Evolutionary conservation across 2,113 vertebrate species (phyloP).

Genomic region (Cercocebus atys): DNA sequence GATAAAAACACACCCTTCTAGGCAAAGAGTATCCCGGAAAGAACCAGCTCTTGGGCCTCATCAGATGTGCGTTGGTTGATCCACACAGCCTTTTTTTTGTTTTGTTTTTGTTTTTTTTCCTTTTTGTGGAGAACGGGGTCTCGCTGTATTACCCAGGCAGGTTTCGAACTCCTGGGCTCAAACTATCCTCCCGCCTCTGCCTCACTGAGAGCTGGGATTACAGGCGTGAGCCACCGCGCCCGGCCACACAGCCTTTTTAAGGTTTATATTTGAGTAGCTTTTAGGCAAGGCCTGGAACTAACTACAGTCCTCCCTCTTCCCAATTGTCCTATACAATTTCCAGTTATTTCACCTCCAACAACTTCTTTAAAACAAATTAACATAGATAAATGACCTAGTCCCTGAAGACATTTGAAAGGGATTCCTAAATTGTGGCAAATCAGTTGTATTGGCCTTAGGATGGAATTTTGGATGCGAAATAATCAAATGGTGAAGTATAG

Average conservation of each 20-base stretch:
- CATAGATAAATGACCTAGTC: neutral
- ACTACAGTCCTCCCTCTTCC: neutral
- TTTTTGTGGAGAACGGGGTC: too few species aligned
- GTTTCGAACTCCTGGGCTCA: too few species aligned
- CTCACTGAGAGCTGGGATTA: too few species aligned
- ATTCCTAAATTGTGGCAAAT: neutral
- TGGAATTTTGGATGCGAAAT: neutral
- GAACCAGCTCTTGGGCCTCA: neutral
- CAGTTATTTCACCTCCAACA: neutral
- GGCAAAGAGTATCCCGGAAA: conserved; percentile 20
- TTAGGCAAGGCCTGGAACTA: neutral
- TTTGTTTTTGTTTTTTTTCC: too few species aligned
- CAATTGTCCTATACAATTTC: neutral
- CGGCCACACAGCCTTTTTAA: neutral
- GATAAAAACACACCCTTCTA: neutral
- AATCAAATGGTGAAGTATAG: neutral
- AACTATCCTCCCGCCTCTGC: too few species aligned
- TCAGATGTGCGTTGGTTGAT: neutral
- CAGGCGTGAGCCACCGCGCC: too few species aligned
- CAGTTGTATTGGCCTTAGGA: neutral
- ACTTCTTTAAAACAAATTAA: conserved; percentile 22
- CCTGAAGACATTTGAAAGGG: neutral
- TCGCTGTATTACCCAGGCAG: too few species aligned
- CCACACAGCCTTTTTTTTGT: neutral
- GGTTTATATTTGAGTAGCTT: neutral